phyloP scores from a whole-genome alignment of 2,113 vertebrate species.

The Oryzias curvinotus region DNA sequence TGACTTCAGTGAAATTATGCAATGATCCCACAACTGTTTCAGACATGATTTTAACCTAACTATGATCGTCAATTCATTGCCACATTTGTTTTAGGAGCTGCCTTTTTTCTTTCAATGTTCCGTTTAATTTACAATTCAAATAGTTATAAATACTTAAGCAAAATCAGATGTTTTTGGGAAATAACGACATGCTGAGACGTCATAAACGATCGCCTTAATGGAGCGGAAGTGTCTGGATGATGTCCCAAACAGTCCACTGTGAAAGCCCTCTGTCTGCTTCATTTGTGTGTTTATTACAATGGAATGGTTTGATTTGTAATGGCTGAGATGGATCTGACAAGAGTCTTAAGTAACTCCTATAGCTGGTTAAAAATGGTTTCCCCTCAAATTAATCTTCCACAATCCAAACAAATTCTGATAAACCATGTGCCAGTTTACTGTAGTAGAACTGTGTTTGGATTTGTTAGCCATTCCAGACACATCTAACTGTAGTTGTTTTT shows the following conservation, averaged over 20 bases:
- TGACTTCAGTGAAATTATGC: too few species aligned
- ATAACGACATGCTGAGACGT: conserved; percentile 5
- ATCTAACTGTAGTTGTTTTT: conserved; percentile 31
- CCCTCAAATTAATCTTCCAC: conserved; percentile 5
- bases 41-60: too few species aligned
- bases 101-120: too few species aligned
- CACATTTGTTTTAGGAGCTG: too few species aligned
- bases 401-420: conserved; percentile 31
- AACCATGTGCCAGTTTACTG: conserved; percentile 20
- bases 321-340: conserved; percentile 26
- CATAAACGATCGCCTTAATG: conserved; percentile 4
- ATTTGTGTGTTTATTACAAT: conserved; percentile 31
- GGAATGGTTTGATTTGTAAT: conserved; percentile 39
- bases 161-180: not conserved
- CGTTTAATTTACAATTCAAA: not conserved
- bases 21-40: too few species aligned
- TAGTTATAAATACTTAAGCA: conserved; percentile 15
- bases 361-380: conserved; percentile 22
- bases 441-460: conserved; percentile 56
- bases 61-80: too few species aligned
- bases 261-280: conserved; percentile 18
- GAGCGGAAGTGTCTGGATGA: conserved; percentile 4
- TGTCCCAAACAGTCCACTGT: conserved; percentile 29
- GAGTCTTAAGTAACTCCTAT: conserved; percentile 18
- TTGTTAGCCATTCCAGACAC: conserved; percentile 43